Base-by-base conservation (phyloP, 64 coral and sea anemone species). In the Cladopsammia gracilis region DNA sequence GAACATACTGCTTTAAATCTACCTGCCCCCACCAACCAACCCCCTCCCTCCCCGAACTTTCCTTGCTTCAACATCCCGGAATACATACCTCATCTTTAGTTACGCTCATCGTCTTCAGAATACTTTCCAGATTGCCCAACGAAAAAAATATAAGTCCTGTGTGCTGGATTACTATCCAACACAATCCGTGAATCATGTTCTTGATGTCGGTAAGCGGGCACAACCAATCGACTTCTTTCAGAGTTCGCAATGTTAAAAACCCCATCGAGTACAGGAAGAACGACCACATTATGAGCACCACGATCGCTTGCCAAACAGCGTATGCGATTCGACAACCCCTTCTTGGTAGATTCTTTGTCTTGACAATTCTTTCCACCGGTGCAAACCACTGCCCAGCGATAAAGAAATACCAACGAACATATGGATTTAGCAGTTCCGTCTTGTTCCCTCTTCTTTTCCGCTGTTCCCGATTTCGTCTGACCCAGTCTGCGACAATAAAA, bases 121-220 rank as follows among this genome's bases (percentile, higher is more conserved):
- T 73, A 3, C 7, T 25, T 9, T 89, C 74, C 5, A 89, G 26
- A 46, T 89, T 62, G 6, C 74, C 74, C 16, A 53, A 19, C 19
- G 26, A 19, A 44, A 89, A 89, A 20, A 78, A 89, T 2, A 24
- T 47, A 8, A 89, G n/a, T n/a, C 87, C 87, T 19, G 64, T 48
- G 58, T 79, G 58, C 18, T 89, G 87, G 23, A 78, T 78, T 7
- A 78, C 54, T 64, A 89, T 78, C 87, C 87, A 89, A 51, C 46
- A 50, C 4, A 53, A 22, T 1, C 71, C 75, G 12, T 78, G 46
- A 4, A 59, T n/a, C 45, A 89, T 79, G 75, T 89, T 89, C 58
- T 89, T 89, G 4, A 89, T 89, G 61, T 89, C 87, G 4, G 87
- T 89, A 5, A 89, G 75, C 65, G 87, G 75, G 25, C 87, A 89